Evolutionary conservation across 2,888 invertebrate species (phyloP).

Genomic region (Dasysyrphus tricinctus): DNA sequence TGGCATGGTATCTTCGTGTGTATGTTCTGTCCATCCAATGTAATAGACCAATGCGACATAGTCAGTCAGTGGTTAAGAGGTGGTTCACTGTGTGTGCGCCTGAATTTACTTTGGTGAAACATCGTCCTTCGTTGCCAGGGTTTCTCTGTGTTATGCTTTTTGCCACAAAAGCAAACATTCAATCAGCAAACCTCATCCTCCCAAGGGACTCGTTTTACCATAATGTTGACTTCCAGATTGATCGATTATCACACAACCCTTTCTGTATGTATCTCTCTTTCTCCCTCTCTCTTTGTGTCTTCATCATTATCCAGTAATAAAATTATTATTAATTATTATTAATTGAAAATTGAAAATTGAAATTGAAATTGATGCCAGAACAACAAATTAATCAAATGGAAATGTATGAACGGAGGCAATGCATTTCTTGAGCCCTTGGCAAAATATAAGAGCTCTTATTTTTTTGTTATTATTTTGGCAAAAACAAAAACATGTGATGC

Average conservation of each 20-base stretch:
- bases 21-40: neutral
- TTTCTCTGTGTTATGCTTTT: constrained; percentile 7
- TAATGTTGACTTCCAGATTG: constrained; percentile 60
- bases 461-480: constrained; percentile 11
- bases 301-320: constrained; percentile 30
- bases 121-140: constrained; percentile 9
- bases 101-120: constrained; percentile 36
- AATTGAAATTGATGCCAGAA: constrained; percentile 59
- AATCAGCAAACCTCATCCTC: neutral
- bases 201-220: constrained; percentile 24
- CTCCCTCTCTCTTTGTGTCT: neutral
- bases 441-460: constrained; percentile 10
- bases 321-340: constrained; percentile 51
- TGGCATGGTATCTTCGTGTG: constrained; percentile 9
- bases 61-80: constrained; percentile 30
- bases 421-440: constrained; percentile 29
- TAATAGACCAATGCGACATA: constrained; percentile 33
- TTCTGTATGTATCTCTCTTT: neutral
- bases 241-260: constrained; percentile 58
- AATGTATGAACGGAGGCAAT: constrained; percentile 4
- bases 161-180: constrained; percentile 37
- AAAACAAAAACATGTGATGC: constrained; percentile 45
- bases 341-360: too few relatives aligned
- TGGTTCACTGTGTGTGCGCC: neutral
- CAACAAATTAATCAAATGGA: constrained; percentile 70